These are phyloP conservation scores for Pantherophis vulpinus DNA, from an alignment of 2,797 vertebrate genomes.

Conservation along the genomic window DNA sequence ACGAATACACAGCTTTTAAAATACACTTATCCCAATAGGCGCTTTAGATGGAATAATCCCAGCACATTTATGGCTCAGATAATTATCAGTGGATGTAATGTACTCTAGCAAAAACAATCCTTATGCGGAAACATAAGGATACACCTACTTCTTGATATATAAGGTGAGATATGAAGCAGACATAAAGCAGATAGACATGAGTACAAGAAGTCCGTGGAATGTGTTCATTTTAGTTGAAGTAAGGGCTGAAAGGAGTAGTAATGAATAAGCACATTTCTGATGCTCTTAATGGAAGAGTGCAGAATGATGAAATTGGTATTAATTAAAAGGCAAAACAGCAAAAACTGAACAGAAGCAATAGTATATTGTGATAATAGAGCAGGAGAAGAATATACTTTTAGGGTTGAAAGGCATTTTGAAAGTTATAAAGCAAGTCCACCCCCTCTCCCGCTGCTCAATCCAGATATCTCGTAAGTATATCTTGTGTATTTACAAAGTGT, in stretches of 20 bases:
- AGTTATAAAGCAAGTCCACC: background rate
- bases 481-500: background rate
- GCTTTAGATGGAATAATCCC: background rate
- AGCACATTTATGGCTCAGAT: background rate
- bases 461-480: background rate
- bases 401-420: background rate
- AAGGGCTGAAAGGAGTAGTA: background rate
- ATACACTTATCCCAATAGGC: background rate
- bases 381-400: background rate
- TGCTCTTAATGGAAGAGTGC: background rate
- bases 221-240: background rate
- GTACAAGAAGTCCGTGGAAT: background rate
- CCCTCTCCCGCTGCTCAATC: background rate
- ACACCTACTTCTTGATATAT: background rate
- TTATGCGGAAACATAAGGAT: background rate
- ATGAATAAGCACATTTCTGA: background rate
- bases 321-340: background rate
- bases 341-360: background rate
- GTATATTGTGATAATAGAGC: background rate
- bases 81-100: background rate
- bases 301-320: background rate
- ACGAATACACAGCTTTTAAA: background rate
- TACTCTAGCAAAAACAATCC: background rate
- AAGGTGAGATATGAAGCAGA: background rate
- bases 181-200: background rate